phyloP scores from a whole-genome alignment of 1,140 invertebrate genomes.

The Drosophila repleta region DNA sequence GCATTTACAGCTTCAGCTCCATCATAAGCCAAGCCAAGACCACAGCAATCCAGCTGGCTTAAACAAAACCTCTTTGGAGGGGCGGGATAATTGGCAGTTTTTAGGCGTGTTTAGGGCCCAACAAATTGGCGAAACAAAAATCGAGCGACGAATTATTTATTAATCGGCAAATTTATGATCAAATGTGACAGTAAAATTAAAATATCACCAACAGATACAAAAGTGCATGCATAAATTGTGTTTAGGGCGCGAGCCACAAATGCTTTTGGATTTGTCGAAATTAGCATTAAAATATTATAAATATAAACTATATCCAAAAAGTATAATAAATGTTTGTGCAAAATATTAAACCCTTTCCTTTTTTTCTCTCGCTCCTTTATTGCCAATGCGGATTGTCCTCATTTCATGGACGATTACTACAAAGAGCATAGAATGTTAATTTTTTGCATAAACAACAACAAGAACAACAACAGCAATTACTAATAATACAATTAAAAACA shows the following conservation, averaged over 20 bases:
- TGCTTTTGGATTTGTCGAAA: slow-evolving; percentile 69
- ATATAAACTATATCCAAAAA: slow-evolving; percentile 55
- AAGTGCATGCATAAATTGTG: slow-evolving; percentile 36
- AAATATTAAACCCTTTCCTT: slow-evolving; percentile 59
- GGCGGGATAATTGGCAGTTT: not conserved
- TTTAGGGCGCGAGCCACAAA: slow-evolving; percentile 43
- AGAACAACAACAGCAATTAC: slow-evolving; percentile 18
- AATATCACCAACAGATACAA: slow-evolving; percentile 76
- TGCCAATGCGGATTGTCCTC: slow-evolving; percentile 29
- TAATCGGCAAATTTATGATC: slow-evolving; percentile 79
- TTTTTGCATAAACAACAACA: slow-evolving; percentile 42
- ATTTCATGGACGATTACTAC: slow-evolving; percentile 41
- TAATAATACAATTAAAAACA: slow-evolving; percentile 72
- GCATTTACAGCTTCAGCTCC: too few species aligned
- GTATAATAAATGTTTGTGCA: slow-evolving; percentile 78
- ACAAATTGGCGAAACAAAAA: slow-evolving; percentile 13
- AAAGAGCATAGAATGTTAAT: slow-evolving; percentile 66
- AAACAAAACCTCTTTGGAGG: slow-evolving; percentile 13
- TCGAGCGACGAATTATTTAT: slow-evolving; percentile 56
- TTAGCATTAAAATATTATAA: slow-evolving; percentile 82
- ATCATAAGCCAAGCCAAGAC: too few species aligned
- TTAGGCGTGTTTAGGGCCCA: slow-evolving; percentile 1
- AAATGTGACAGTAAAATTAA: slow-evolving; percentile 79
- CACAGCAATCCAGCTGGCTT: not conserved
- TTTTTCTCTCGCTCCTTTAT: not conserved